Evolutionary conservation across 2,797 vertebrate species (phyloP).

Genomic region (Coccyzus lansbergi): DNA sequence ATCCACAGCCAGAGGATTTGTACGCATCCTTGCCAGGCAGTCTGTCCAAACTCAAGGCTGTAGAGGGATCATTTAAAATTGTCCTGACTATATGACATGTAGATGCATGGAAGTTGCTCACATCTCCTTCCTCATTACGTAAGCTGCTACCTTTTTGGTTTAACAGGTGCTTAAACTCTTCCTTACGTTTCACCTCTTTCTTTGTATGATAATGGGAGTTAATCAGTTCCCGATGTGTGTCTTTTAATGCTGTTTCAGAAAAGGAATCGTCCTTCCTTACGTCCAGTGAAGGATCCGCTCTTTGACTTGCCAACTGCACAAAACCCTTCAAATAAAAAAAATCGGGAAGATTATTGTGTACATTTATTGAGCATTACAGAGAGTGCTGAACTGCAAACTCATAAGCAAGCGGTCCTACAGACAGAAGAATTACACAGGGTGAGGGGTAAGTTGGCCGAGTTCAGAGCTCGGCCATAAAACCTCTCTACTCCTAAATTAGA

Average conservation of each 20-base stretch:
- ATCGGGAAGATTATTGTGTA: neutral
- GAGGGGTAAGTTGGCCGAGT: neutral
- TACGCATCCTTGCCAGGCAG: neutral
- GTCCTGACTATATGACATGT: slow-evolving; percentile 18
- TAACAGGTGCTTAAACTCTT: neutral
- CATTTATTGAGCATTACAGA: neutral
- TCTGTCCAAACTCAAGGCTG: neutral
- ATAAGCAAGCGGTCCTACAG: neutral
- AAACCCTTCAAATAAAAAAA: slow-evolving; percentile 71
- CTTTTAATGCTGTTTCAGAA: slow-evolving; percentile 16
- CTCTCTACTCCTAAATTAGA: neutral
- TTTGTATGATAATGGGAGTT: neutral
- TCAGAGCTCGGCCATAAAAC: neutral
- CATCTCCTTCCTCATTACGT: slow-evolving; percentile 20
- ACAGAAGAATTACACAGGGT: neutral
- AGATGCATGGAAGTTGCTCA: neutral
- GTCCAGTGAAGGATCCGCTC: slow-evolving; percentile 34
- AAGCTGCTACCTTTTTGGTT: neutral
- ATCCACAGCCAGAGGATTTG: neutral
- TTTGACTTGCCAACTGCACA: slow-evolving; percentile 57
- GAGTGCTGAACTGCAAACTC: neutral
- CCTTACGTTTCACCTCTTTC: slow-evolving; percentile 27
- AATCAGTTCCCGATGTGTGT: slow-evolving; percentile 34
- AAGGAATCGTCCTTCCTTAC: neutral
- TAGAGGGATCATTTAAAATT: slow-evolving; percentile 1